Evolutionary conservation across 2,797 vertebrate species (phyloP).

Genomic region (Podargus strigoides): DNA sequence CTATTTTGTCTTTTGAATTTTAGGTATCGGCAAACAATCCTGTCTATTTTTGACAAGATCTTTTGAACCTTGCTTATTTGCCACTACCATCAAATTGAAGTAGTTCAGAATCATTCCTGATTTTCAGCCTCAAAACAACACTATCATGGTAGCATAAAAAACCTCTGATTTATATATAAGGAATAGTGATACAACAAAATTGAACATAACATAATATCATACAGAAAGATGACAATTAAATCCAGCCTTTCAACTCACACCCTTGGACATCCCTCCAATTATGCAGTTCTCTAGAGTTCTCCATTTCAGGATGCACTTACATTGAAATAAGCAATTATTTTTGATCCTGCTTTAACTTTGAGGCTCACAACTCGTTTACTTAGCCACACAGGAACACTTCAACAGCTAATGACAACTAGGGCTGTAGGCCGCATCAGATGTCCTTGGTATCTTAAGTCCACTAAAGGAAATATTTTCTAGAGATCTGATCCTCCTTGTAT

Average conservation of each 20-base stretch:
- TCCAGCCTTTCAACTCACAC: not conserved
- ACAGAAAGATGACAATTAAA: not conserved
- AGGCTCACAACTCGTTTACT: not conserved
- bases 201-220: not conserved
- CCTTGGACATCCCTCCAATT: not conserved
- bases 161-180: not conserved
- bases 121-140: not conserved
- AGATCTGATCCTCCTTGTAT: not conserved
- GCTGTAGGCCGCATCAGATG: not conserved
- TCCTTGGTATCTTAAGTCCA: not conserved
- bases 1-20: not conserved
- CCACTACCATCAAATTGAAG: not conserved
- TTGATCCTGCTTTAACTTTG: not conserved
- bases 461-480: not conserved
- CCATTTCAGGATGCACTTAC: not conserved
- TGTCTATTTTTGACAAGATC: not conserved
- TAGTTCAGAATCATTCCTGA: not conserved
- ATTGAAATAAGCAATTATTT: not conserved
- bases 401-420: not conserved
- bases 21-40: not conserved
- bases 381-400: not conserved
- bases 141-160: not conserved
- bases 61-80: not conserved
- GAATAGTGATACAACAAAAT: not conserved
- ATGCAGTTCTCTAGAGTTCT: not conserved